These are phyloP conservation scores for Drosophila leonis DNA, from an alignment of 2,888 invertebrate genomes.

Conservation along the genomic window DNA sequence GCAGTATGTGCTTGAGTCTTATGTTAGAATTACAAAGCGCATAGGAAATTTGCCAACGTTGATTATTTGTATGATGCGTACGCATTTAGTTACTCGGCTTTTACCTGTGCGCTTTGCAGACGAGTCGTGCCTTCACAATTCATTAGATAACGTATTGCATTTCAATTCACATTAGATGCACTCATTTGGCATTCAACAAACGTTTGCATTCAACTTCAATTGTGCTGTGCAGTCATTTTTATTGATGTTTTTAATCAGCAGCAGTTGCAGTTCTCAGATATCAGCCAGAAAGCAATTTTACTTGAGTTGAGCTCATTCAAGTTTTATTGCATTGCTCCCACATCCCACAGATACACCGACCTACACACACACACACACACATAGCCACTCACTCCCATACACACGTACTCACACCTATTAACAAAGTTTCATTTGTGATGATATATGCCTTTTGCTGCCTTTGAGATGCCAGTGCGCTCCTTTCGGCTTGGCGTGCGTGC, in stretches of 20 bases:
- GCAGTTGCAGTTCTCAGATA: slow-evolving; percentile 40
- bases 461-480: slow-evolving; percentile 50
- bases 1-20: background rate
- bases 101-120: slow-evolving; percentile 5
- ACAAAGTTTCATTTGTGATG: slow-evolving; percentile 79
- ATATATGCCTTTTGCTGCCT: slow-evolving; percentile 69
- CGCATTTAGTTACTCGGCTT: slow-evolving; percentile 2
- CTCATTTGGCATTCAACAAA: slow-evolving; percentile 74
- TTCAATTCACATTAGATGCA: slow-evolving; percentile 65
- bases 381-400: background rate
- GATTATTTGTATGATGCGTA: slow-evolving; percentile 21
- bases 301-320: slow-evolving; percentile 69
- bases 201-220: slow-evolving; percentile 77
- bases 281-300: slow-evolving; percentile 54
- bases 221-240: slow-evolving; percentile 73
- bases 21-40: background rate
- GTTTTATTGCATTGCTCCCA: slow-evolving; percentile 70
- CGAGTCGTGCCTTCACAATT: slow-evolving; percentile 32
- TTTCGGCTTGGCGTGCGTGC: slow-evolving; percentile 40
- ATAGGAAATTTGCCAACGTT: slow-evolving; percentile 17
- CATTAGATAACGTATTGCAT: slow-evolving; percentile 61
- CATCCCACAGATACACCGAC: slow-evolving; percentile 11
- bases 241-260: slow-evolving; percentile 80
- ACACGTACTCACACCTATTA: slow-evolving; percentile 66
- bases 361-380: background rate